phyloP scores from a whole-genome alignment of 1,140 invertebrate species.

The Panagrolaimus sp. region DNA sequence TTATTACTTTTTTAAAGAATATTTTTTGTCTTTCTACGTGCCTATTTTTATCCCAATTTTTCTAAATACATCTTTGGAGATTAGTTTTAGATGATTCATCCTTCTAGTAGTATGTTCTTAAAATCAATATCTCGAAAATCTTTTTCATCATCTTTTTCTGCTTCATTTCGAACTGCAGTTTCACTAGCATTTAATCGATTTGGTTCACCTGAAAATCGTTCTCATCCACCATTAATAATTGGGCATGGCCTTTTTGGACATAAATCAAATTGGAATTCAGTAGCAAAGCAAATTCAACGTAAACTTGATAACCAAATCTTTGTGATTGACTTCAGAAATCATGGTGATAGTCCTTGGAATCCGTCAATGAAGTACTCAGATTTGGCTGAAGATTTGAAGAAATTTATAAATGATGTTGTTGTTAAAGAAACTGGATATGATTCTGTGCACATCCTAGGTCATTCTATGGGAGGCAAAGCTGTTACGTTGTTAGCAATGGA shows the following conservation, averaged over 20 bases:
- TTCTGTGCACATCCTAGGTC: constrained; percentile 42
- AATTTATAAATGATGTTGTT: constrained; percentile 41
- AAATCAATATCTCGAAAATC: too few species aligned
- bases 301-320: constrained; percentile 43
- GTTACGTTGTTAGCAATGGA: constrained; percentile 40
- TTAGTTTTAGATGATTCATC: too few species aligned
- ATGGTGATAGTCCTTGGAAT: constrained; percentile 42
- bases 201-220: neutral
- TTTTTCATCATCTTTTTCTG: too few species aligned
- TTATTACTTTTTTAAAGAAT: too few species aligned
- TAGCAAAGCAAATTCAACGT: constrained; percentile 46
- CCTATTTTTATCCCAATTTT: too few species aligned
- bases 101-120: too few species aligned
- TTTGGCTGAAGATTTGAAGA: constrained; percentile 45
- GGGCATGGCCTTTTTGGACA: constrained; percentile 48
- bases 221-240: constrained; percentile 23
- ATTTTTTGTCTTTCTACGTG: too few species aligned
- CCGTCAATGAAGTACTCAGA: constrained; percentile 35
- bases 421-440: constrained; percentile 25
- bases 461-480: constrained; percentile 55
- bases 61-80: too few species aligned
- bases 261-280: constrained; percentile 50
- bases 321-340: constrained; percentile 47
- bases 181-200: constrained; percentile 4
- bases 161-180: neutral